These are phyloP conservation scores for Dolichallabes microphthalmus DNA, from an alignment of 2,113 vertebrate genomes.

Conservation along the genomic window DNA sequence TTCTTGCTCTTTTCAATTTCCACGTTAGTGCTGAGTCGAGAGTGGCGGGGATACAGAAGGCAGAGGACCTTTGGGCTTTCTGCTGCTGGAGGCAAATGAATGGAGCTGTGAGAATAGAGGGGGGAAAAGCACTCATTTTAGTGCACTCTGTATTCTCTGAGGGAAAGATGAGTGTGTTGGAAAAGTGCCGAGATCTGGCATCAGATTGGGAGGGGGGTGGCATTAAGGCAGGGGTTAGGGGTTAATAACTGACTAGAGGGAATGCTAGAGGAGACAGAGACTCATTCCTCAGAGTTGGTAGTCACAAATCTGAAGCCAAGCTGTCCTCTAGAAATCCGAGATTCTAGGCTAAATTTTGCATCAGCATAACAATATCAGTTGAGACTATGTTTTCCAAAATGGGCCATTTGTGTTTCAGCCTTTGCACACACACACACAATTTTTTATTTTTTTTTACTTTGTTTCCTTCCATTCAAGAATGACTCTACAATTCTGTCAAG, in stretches of 20 bases:
- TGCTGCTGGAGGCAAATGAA: constrained; percentile 24
- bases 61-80: constrained; percentile 33
- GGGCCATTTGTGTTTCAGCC: background rate
- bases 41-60: background rate
- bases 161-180: constrained; percentile 2
- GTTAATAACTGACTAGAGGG: constrained; percentile 53
- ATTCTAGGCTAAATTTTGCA: constrained; percentile 43
- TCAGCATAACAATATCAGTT: constrained; percentile 14
- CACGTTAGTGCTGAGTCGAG: constrained; percentile 10
- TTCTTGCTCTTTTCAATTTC: constrained; percentile 11
- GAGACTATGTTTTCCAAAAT: background rate
- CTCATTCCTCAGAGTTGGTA: constrained; percentile 6
- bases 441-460: background rate
- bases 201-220: constrained; percentile 22
- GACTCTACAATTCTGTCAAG: constrained; percentile 43
- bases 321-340: constrained; percentile 23
- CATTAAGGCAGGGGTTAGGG: constrained; percentile 32
- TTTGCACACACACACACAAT: background rate
- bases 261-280: constrained; percentile 29
- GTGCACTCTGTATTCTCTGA: constrained; percentile 46
- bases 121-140: constrained; percentile 41
- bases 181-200: constrained; percentile 31
- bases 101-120: constrained; percentile 23
- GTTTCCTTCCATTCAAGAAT: constrained; percentile 23
- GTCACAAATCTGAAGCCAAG: background rate